A percentile compares a stretch with the other conserved stretches of the same genome.
Evolutionary conservation across 2,888 invertebrate genomes (phyloP).

Genomic region (Spodoptera exigua): DNA sequence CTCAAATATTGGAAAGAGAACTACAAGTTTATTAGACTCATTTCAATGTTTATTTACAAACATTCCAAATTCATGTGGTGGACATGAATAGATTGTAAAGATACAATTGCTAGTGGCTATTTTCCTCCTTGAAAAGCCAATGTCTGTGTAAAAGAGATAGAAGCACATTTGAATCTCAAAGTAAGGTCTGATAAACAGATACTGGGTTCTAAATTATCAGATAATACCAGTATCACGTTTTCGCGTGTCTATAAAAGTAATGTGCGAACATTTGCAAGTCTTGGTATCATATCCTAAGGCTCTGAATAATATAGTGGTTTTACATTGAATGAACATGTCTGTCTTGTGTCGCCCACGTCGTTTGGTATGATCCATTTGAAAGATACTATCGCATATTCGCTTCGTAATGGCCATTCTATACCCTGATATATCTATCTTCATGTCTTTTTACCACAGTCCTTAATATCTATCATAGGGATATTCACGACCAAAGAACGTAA

Average conservation of each 20-base stretch:
- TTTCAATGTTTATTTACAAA: constrained; percentile 35
- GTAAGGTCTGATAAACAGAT: constrained; percentile 26
- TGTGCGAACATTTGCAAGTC: constrained; percentile 31
- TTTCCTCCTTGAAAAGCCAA: constrained; percentile 29
- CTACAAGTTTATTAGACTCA: neutral
- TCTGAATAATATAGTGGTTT: constrained; percentile 18
- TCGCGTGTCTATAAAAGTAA: constrained; percentile 23
- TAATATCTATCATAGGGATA: constrained; percentile 9
- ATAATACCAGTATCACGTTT: constrained; percentile 29
- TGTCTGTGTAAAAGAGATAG: constrained; percentile 10
- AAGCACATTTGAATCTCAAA: constrained; percentile 22
- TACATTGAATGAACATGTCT: constrained; percentile 14
- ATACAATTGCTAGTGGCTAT: no score
- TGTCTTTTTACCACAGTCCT: constrained; percentile 12
- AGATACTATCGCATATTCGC: constrained; percentile 24
- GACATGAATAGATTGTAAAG: no score
- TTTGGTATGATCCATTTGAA: constrained; percentile 15
- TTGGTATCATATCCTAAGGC: constrained; percentile 17
- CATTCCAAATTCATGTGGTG: constrained; percentile 15
- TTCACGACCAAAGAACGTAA: neutral
- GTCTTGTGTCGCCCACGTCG: constrained; percentile 21
- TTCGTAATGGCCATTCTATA: constrained; percentile 5
- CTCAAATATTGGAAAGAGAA: no score
- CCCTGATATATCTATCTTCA: constrained; percentile 6
- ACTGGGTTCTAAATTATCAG: constrained; percentile 41